Evolutionary conservation across 2,888 invertebrate species (phyloP), one percentile per base, ranked within the genome.

Genomic region (Syritta pipiens): DNA sequence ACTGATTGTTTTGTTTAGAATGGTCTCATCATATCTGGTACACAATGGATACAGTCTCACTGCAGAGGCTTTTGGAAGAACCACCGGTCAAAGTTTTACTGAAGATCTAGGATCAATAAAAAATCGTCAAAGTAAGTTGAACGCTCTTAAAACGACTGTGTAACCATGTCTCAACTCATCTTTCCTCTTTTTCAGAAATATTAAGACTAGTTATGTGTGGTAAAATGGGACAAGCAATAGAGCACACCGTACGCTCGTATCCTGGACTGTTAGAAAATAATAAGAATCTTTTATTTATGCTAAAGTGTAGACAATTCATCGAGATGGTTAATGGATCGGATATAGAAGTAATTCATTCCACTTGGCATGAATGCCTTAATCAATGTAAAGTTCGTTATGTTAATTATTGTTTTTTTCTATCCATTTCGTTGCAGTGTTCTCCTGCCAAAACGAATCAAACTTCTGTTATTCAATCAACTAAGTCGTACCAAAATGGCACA

Each of bases 41-140:
- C 98, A 99, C 90, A 97, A 98, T 90, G 99, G 99, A 68, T 99
- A 97, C 90, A 97, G 96, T 91, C 93, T 96, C 87, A 95, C 98
- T 82, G 98, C 98, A 83, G 97, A 98, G 90, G 95, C 97, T 26
- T 99, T 99, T 90, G 94, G 96, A 84, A 93, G 94, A 88, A 94
- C 95, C 86, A 97, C 98, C 67, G 94, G 94, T 44, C 96, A 97
- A 90, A 92, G 93, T 84, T 95, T 98, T 88, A 93, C 94, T 85
- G 98, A 98, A 91, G 98, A 98, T 87, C 91, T 97, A 82, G 92
- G 93, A 82, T 97, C 97, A 81, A 97, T 99, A 87, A 96, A 95
- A 90, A 98, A 97, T 90, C 93, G 98, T 90, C 98, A 98, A 92
- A 95, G 97, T 97, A 89, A 90, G 28, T 59, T 24, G 4, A 7